These are phyloP conservation scores for Catocala sponsa DNA, from an alignment of 2,888 invertebrate species.

Conservation along the genomic window DNA sequence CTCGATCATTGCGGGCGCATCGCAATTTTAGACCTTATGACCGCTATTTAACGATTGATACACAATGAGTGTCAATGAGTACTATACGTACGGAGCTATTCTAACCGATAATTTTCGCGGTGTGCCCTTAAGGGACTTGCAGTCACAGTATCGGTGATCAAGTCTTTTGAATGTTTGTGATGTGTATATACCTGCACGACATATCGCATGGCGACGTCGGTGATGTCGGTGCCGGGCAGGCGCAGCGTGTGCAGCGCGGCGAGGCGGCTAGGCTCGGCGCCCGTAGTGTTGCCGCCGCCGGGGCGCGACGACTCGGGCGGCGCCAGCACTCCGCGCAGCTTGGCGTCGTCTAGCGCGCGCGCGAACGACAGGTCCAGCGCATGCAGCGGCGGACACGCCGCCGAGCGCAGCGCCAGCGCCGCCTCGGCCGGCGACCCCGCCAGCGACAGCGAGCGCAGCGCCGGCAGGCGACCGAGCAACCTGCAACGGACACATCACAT, in stretches of 20 bases:
- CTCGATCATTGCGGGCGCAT: too few relatives aligned
- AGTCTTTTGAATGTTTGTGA: fast-evolving
- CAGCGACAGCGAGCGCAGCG: constrained; percentile 93
- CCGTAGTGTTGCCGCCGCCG: constrained; percentile 75
- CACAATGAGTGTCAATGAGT: too few relatives aligned
- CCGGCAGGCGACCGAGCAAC: constrained; percentile 94
- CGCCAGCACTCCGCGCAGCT: constrained; percentile 94
- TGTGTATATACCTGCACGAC: constrained; percentile 73
- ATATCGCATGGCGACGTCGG: constrained; percentile 93
- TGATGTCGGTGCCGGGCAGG: constrained; percentile 96
- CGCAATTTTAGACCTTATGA: too few relatives aligned
- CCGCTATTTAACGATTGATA: too few relatives aligned
- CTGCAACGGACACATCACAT: constrained; percentile 47
- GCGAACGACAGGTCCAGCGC: constrained; percentile 95
- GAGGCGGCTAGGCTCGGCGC: constrained; percentile 85
- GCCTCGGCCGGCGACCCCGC: constrained; percentile 93
- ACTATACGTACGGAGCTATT: too few relatives aligned
- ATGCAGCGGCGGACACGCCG: constrained; percentile 93
- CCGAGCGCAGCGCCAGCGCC: constrained; percentile 93
- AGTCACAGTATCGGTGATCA: too few relatives aligned
- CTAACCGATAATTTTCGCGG: too few relatives aligned
- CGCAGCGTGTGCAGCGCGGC: constrained; percentile 92
- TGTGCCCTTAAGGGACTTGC: too few relatives aligned
- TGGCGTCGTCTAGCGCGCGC: constrained; percentile 94
- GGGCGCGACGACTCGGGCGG: constrained; percentile 96